These are phyloP conservation scores for Athalia cordata DNA, from an alignment of 2,888 invertebrate species.

Conservation along the genomic window DNA sequence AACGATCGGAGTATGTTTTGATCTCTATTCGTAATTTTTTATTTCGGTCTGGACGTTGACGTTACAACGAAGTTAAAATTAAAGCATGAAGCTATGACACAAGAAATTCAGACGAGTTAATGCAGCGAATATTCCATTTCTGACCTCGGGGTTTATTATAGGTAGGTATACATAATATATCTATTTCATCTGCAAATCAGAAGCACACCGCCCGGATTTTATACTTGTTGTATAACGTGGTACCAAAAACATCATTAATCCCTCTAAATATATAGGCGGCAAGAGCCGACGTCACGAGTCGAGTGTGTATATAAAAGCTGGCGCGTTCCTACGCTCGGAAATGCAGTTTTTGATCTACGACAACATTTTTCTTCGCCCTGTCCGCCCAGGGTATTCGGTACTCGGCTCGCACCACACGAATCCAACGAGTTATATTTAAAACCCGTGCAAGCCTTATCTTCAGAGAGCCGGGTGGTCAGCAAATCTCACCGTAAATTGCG, in stretches of 20 bases:
- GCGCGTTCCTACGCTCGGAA: constrained; percentile 46
- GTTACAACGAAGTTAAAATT: no score
- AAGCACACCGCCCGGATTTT: not conserved
- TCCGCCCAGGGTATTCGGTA: constrained; percentile 38
- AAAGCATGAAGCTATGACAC: no score
- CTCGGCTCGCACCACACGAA: constrained; percentile 41
- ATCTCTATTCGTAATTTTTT: no score
- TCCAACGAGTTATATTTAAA: constrained; percentile 22
- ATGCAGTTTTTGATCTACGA: constrained; percentile 50
- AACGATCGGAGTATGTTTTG: no score
- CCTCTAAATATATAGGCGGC: constrained; percentile 43
- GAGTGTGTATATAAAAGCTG: constrained; percentile 23
- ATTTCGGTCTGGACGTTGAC: no score
- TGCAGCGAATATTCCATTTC: no score
- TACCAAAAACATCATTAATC: constrained; percentile 52
- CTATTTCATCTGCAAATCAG: constrained; percentile 46
- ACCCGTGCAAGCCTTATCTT: constrained; percentile 17
- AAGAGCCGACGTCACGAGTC: not conserved
- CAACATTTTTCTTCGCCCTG: constrained; percentile 49
- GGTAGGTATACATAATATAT: no score
- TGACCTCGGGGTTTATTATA: no score
- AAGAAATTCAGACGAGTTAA: no score
- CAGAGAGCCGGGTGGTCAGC: not conserved
- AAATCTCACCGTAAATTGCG: constrained; percentile 34
- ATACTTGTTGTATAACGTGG: constrained; percentile 40